Evolutionary conservation across 2,888 invertebrate genomes (phyloP), one percentile per base, ranked within the genome.

Genomic region (Catocala fraxini): DNA sequence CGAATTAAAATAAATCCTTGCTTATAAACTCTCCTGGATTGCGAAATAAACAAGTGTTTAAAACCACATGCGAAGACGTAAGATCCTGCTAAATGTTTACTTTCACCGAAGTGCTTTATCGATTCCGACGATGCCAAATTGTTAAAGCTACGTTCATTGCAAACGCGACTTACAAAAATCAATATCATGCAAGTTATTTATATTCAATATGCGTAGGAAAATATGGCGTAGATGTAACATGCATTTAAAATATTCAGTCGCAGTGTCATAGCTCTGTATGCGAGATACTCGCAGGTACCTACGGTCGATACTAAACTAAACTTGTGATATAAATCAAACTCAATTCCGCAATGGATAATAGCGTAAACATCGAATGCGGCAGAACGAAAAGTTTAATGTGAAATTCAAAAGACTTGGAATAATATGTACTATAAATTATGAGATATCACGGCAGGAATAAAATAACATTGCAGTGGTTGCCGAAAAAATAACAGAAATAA

Each of bases 1-100:
- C 59, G 59, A 62, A 66, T 69, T 76, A 77, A 82, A 79, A 83
- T 81, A 82, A 80, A 82, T 79, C 75, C 70, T 77, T 75, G 49
- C 69, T 56, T 63, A 66, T 69, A 62, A 66, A 68, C 63, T 68
- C 71, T 75, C 61, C 69, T 63, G 65, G 15, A 55, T 59, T 57
- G 63, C 51, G 6, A 49, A 63, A 60, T 65, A 65, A 65, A 64
- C 63, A 63, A 65, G 60, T 52, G 53, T 54, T 59, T 54, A 56
- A 65, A 56, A 58, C n/a, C 56, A 34, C 12, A 15, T 41, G 46
- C 43, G 41, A n/a, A 66, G 39, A 55, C 11, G 12, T 10, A 25
- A 34, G 11, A 55, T 45, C 45, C 45, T 39, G 39, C 33, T 43
- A 5, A 15, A 55, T 51, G 47, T 59, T 47, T 48, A 34, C 9